Percentiles rank a stretch among this genome's conserved stretches.
Conservation (phyloP, 2,113 vertebrate species). For the Syngnathus scovelli region DNA sequence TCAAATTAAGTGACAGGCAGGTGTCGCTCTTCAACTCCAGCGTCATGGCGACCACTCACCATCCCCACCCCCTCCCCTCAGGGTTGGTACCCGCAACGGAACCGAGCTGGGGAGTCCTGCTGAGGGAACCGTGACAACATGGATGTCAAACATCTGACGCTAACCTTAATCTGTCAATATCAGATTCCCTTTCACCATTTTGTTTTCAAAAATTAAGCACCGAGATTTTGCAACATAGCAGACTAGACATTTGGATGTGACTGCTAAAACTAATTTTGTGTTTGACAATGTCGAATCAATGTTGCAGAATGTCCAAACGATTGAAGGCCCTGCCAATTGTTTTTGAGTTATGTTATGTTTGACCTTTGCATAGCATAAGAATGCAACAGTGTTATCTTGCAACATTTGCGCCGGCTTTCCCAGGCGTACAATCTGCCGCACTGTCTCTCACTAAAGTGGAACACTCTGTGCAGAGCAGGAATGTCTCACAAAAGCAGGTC, state of each 20-base stretch:
- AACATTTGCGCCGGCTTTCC: not conserved
- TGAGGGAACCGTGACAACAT: constrained; percentile 68
- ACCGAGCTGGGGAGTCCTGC: constrained; percentile 71
- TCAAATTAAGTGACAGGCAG: constrained; percentile 52
- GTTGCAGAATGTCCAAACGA: not conserved
- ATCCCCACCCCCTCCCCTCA: constrained; percentile 55
- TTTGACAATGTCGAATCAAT: not conserved
- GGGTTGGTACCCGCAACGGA: constrained; percentile 74
- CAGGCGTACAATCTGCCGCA: constrained; percentile 28
- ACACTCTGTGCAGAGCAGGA: constrained; percentile 49
- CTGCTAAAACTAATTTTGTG: not conserved
- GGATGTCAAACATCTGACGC: constrained; percentile 45
- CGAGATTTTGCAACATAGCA: not conserved
- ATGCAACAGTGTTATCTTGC: not conserved
- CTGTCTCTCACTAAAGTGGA: constrained; percentile 41
- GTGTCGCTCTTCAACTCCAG: constrained; percentile 39
- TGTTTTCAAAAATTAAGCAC: not conserved
- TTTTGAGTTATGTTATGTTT: not conserved
- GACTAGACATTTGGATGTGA: not conserved
- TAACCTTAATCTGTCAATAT: constrained; percentile 3
- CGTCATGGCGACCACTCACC: constrained; percentile 59
- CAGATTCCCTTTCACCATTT: not conserved
- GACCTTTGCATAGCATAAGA: not conserved
- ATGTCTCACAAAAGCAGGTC: constrained; percentile 62
- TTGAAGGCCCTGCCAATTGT: not conserved